Percentiles rank a stretch among this genome's conserved stretches.
These are phyloP conservation scores for Euleptes europaea DNA, from an alignment of 2,113 vertebrate species.

Conservation along the genomic window DNA sequence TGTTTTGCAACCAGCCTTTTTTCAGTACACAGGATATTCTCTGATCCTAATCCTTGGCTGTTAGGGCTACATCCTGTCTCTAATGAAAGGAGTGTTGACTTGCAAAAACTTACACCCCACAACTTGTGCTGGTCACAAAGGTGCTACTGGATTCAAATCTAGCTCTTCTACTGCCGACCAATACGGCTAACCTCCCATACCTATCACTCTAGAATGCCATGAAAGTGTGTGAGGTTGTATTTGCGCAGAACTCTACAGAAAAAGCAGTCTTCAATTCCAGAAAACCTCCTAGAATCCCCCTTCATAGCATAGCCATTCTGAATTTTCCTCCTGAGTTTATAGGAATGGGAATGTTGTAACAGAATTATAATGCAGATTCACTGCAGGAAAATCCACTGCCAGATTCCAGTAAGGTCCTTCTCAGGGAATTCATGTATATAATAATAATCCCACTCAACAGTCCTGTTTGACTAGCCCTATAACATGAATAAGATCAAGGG, in stretches of 20 bases:
- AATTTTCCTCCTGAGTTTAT: not conserved
- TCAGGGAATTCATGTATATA: not conserved
- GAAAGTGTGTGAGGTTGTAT: not conserved
- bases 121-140: too few relatives aligned
- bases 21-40: not conserved
- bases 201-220: too few relatives aligned
- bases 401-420: not conserved
- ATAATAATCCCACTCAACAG: too few relatives aligned
- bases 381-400: not conserved
- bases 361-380: not conserved
- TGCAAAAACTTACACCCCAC: too few relatives aligned
- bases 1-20: constrained; percentile 22
- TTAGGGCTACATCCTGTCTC: rapidly evolving
- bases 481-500: not conserved
- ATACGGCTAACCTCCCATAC: too few relatives aligned
- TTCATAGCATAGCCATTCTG: not conserved
- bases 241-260: not conserved
- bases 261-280: not conserved
- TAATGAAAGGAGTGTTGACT: too few relatives aligned
- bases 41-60: not conserved
- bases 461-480: not conserved
- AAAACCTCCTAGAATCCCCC: not conserved
- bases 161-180: too few relatives aligned
- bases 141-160: too few relatives aligned
- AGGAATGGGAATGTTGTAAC: not conserved